Evolutionary conservation across 2,113 vertebrate genomes (phyloP).

Genomic region (Cephalopholis sonnerati): DNA sequence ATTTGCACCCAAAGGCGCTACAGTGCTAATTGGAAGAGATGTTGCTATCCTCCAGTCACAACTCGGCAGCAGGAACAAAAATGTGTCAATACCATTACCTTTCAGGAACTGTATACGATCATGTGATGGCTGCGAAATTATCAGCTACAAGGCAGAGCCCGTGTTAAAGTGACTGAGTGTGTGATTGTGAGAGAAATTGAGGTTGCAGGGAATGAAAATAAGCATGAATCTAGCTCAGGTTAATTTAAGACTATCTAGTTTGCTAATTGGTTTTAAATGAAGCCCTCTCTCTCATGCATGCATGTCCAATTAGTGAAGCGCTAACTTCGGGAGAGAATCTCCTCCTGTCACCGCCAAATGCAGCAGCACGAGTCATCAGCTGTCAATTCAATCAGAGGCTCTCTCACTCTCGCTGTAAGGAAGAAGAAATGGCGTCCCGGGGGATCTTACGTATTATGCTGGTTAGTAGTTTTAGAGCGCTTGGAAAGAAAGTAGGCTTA

Average conservation of each 20-base stretch:
- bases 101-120: constrained; percentile 5
- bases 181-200: background rate
- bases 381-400: constrained; percentile 65
- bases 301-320: constrained; percentile 73
- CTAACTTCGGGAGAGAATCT: constrained; percentile 58
- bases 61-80: constrained; percentile 9
- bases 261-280: constrained; percentile 82
- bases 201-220: constrained; percentile 31
- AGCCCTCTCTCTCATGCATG: constrained; percentile 49
- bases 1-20: constrained; percentile 44
- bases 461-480: constrained; percentile 25
- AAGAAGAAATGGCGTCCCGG: constrained; percentile 20
- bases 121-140: constrained; percentile 47
- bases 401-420: constrained; percentile 12
- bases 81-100: constrained; percentile 20
- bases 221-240: constrained; percentile 53
- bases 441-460: constrained; percentile 31
- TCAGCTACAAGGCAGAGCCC: constrained; percentile 50
- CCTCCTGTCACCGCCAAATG: constrained; percentile 50
- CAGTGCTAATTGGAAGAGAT: constrained; percentile 60
- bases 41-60: constrained; percentile 44
- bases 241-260: constrained; percentile 75
- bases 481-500: constrained; percentile 1
- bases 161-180: constrained; percentile 38
- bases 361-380: constrained; percentile 66